These are phyloP conservation scores for Lydus trimaculatus DNA, from an alignment of 2,888 invertebrate genomes.

Conservation along the genomic window DNA sequence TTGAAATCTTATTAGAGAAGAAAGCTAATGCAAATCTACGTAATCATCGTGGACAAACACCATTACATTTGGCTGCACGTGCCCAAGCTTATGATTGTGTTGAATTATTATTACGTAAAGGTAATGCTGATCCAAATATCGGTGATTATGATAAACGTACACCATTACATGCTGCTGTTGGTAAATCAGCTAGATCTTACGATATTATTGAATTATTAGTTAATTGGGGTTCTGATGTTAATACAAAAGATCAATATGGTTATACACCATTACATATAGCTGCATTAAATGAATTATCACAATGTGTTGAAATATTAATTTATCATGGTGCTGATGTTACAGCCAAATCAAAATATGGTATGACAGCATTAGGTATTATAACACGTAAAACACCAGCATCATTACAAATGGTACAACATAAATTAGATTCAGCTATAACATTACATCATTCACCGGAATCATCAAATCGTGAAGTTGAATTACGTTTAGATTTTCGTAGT, in stretches of 20 bases:
- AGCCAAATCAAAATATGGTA: constrained; percentile 85
- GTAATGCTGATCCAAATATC: constrained; percentile 79
- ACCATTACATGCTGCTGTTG: constrained; percentile 83
- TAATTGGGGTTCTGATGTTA: constrained; percentile 82
- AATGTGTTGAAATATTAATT: constrained; percentile 84
- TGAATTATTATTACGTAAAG: constrained; percentile 76
- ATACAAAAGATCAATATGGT: constrained; percentile 84
- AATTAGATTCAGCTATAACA: constrained; percentile 81
- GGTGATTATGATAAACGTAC: constrained; percentile 84
- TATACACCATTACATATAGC: constrained; percentile 87
- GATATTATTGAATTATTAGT: constrained; percentile 82
- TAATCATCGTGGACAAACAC: constrained; percentile 83
- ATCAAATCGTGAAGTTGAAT: constrained; percentile 80
- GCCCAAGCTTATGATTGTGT: constrained; percentile 84
- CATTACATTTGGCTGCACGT: constrained; percentile 84
- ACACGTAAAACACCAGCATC: constrained; percentile 87
- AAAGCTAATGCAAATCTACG: constrained; percentile 78
- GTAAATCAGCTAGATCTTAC: constrained; percentile 82
- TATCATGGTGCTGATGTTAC: constrained; percentile 90
- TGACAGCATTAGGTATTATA: constrained; percentile 85
- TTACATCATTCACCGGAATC: constrained; percentile 79
- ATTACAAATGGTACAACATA: constrained; percentile 81
- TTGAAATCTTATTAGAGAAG: constrained; percentile 75
- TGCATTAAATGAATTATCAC: constrained; percentile 83
- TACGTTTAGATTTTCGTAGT: constrained; percentile 83